Conservation (phyloP, 2,113 vertebrate species). For the Dicentrarchus labrax region DNA sequence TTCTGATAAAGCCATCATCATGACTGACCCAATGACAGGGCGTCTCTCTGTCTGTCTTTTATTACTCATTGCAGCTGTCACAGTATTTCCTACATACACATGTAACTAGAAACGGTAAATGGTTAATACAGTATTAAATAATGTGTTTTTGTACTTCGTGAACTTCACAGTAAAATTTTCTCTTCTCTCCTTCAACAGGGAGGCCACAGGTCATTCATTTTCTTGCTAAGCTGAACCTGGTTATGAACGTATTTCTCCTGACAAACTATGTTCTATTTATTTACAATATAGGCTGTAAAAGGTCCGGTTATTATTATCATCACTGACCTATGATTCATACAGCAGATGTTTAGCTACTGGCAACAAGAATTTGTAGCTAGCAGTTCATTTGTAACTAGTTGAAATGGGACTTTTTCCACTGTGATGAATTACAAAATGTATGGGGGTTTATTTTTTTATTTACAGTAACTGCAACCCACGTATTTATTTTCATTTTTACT, state of each 20-base stretch:
- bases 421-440: not conserved
- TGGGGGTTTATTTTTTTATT: not conserved
- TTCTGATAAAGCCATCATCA: slow-evolving; percentile 28
- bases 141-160: not conserved
- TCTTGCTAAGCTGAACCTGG: not conserved
- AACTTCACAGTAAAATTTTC: not conserved
- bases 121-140: not conserved
- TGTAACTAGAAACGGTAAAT: not conserved
- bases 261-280: not conserved
- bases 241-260: not conserved
- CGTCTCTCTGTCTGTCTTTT: slow-evolving; percentile 41
- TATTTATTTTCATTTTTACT: not conserved
- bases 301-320: not conserved
- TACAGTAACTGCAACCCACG: not conserved
- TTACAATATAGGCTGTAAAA: not conserved
- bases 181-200: not conserved
- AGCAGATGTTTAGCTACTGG: not conserved
- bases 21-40: slow-evolving; percentile 17
- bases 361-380: not conserved
- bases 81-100: not conserved
- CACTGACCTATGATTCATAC: not conserved
- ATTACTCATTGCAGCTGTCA: slow-evolving; percentile 8
- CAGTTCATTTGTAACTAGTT: too few relatives aligned
- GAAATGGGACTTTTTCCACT: not conserved
- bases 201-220: not conserved